These are phyloP conservation scores for Girardinichthys multiradiatus DNA, from an alignment of 2,113 vertebrate genomes.

Conservation along the genomic window DNA sequence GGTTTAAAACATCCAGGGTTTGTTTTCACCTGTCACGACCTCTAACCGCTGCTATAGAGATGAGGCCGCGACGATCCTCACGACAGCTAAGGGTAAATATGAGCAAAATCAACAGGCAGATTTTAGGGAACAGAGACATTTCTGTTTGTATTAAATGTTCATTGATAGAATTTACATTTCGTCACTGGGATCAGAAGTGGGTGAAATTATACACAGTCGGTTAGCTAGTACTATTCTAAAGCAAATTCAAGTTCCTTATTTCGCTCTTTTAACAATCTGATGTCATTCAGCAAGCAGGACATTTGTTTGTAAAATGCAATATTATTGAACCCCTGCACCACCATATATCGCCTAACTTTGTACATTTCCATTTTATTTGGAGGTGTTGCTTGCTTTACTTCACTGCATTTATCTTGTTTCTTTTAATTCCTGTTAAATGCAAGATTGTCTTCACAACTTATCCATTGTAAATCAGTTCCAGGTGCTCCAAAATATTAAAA, in stretches of 20 bases:
- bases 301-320: too few species aligned
- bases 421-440: too few species aligned
- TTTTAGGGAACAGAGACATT: too few species aligned
- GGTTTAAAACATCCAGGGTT: background rate
- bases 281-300: too few species aligned
- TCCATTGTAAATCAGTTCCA: background rate
- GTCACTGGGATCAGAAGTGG: too few species aligned
- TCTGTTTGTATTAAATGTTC: too few species aligned
- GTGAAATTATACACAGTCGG: too few species aligned
- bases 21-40: background rate
- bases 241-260: too few species aligned
- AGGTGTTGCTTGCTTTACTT: background rate
- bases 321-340: too few species aligned
- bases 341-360: background rate
- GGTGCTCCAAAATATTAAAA: background rate
- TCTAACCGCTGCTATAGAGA: background rate
- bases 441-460: background rate
- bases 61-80: background rate
- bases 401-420: background rate
- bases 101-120: background rate
- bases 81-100: conserved; percentile 11
- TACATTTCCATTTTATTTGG: background rate
- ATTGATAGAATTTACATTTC: too few species aligned
- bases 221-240: too few species aligned
- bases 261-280: too few species aligned